phyloP scores from a whole-genome alignment of 2,888 invertebrate species.

The Kuschelorhynchus macadamiae region DNA sequence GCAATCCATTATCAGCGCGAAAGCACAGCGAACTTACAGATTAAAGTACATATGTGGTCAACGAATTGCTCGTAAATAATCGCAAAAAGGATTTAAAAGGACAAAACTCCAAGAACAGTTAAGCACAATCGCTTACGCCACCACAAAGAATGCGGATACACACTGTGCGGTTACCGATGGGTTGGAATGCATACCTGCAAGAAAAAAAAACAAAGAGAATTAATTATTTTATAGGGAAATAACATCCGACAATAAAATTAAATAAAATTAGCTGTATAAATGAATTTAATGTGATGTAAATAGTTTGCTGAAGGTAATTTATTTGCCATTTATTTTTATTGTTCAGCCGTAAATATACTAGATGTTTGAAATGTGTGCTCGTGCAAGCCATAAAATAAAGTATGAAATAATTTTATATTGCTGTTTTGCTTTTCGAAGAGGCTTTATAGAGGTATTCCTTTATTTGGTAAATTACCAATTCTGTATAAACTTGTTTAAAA shows the following conservation, averaged over 20 bases:
- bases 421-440: too few species aligned
- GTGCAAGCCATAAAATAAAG: too few species aligned
- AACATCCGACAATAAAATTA: not conserved
- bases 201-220: conserved; percentile 13
- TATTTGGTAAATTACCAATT: too few species aligned
- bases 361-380: too few species aligned
- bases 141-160: conserved; percentile 40
- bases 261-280: conserved; percentile 3
- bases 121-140: conserved; percentile 40
- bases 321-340: not conserved
- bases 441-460: too few species aligned
- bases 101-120: conserved; percentile 26
- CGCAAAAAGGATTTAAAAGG: conserved; percentile 10
- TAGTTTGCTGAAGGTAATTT: not conserved
- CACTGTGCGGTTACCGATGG: conserved; percentile 24
- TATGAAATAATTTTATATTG: too few species aligned
- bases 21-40: not conserved
- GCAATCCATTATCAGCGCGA: too few species aligned
- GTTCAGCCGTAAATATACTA: too few species aligned
- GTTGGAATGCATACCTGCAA: conserved; percentile 32
- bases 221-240: conserved; percentile 12
- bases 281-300: conserved; percentile 12
- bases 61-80: not conserved
- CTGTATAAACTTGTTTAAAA: too few species aligned
- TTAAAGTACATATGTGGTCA: not conserved